A percentile compares a stretch with the other conserved stretches of the same genome.
These are phyloP conservation scores for Struthio camelus DNA, from an alignment of 2,113 vertebrate genomes.

Conservation along the genomic window DNA sequence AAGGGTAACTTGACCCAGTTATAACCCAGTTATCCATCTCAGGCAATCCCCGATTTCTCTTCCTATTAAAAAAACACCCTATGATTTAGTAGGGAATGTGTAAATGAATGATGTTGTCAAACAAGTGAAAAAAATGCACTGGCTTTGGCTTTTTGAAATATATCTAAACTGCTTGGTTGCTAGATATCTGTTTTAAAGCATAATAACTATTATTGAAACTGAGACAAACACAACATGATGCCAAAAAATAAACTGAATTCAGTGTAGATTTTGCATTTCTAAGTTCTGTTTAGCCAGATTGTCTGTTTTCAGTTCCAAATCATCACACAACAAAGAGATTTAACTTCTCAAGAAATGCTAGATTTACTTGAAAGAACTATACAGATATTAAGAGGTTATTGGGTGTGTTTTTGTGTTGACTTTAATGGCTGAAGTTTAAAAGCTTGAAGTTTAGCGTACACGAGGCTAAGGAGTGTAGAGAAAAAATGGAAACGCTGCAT, in stretches of 20 bases:
- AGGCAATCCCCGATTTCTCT: constrained; percentile 10
- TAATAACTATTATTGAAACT: constrained; percentile 24
- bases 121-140: background rate
- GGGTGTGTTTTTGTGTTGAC: constrained; percentile 33
- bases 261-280: background rate
- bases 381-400: constrained; percentile 30
- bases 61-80: background rate
- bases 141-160: background rate
- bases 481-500: background rate
- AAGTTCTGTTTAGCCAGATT: constrained; percentile 25
- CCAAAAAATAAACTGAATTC: constrained; percentile 32
- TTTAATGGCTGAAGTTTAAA: constrained; percentile 29
- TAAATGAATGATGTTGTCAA: constrained; percentile 34
- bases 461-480: background rate
- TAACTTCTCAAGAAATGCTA: constrained; percentile 47
- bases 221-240: constrained; percentile 25
- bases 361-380: constrained; percentile 58
- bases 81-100: background rate
- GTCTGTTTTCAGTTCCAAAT: constrained; percentile 42
- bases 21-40: constrained; percentile 19
- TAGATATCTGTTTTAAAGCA: constrained; percentile 23
- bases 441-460: constrained; percentile 27
- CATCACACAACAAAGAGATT: constrained; percentile 34
- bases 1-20: constrained; percentile 23
- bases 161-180: constrained; percentile 12